These are phyloP conservation scores for Cranoglanis bouderius DNA, from an alignment of 2,113 vertebrate genomes.

Conservation along the genomic window DNA sequence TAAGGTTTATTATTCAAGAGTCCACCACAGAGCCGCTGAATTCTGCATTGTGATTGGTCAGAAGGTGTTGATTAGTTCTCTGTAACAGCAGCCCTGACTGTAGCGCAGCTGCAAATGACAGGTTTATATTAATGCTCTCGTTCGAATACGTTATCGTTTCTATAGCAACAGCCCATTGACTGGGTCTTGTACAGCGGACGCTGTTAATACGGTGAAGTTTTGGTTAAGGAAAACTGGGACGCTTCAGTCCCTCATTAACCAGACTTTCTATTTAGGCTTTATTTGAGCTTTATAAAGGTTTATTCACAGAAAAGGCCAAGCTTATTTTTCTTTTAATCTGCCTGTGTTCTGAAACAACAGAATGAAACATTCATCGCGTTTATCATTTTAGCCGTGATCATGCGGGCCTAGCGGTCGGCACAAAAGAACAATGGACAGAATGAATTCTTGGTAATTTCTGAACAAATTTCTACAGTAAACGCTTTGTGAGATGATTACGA, in stretches of 20 bases:
- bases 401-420: background rate
- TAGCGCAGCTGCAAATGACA: no score
- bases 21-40: background rate
- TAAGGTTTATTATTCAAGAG: background rate
- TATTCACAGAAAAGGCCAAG: background rate
- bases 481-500: slow-evolving; percentile 8
- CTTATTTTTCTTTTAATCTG: background rate
- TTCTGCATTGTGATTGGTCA: background rate
- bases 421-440: background rate
- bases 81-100: background rate
- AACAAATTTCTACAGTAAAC: background rate
- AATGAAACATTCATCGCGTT: background rate
- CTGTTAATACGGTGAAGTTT: background rate
- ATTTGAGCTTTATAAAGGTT: no score
- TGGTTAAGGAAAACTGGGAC: background rate
- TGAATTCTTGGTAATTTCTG: background rate
- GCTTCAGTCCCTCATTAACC: background rate
- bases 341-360: background rate
- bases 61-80: background rate
- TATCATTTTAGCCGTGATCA: background rate
- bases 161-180: background rate
- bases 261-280: background rate
- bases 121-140: background rate
- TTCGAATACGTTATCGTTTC: background rate
- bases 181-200: background rate